Conservation (phyloP, 2,888 invertebrate species). For the Lacanobia oleracea region DNA sequence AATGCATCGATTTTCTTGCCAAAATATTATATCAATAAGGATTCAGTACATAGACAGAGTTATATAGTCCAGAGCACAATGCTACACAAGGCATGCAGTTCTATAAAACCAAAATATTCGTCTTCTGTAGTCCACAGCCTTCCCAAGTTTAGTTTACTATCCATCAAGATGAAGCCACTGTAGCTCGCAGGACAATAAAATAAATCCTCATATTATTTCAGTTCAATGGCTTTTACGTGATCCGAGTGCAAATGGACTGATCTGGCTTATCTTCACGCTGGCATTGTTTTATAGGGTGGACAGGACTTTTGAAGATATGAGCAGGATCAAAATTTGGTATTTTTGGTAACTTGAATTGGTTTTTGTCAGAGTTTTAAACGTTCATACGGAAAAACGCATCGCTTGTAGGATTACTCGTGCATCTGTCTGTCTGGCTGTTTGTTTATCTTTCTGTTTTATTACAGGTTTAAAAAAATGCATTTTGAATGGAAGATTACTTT, state of each 20-base stretch:
- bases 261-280: slow-evolving; percentile 53
- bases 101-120: background rate
- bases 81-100: slow-evolving; percentile 3
- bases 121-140: background rate
- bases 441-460: no score
- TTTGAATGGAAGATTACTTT: no score
- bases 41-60: no score
- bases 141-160: slow-evolving; percentile 8
- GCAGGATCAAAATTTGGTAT: background rate
- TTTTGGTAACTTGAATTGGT: no score
- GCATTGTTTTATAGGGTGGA: slow-evolving; percentile 29
- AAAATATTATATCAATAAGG: no score
- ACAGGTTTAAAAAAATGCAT: no score
- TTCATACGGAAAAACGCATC: no score
- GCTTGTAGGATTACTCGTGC: no score
- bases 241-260: slow-evolving; percentile 58
- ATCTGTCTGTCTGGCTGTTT: no score
- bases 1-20: no score
- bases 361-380: no score
- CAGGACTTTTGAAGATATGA: slow-evolving; percentile 6
- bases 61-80: no score
- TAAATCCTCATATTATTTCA: slow-evolving; percentile 65
- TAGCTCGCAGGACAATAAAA: slow-evolving; percentile 56
- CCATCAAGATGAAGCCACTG: slow-evolving; percentile 28
- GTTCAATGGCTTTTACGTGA: slow-evolving; percentile 66